Evolutionary conservation across 1,140 invertebrate genomes (phyloP), one percentile per base, ranked within the genome.

Genomic region (Drosophila subpulchrella): DNA sequence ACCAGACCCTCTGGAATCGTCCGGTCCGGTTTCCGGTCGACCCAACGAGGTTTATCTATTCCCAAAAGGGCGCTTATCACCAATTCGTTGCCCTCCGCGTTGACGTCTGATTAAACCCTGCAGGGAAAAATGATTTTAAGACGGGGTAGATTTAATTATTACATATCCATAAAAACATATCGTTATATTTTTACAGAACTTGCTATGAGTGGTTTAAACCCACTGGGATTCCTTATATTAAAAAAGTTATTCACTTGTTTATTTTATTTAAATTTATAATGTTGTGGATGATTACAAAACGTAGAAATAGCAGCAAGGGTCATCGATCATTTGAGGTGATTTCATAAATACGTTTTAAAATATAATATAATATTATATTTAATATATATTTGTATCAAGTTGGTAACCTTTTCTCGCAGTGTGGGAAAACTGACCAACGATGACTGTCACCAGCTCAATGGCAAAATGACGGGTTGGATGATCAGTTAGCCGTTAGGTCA

Each of bases 41-140:
- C 34, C 50, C 53, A 48, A 38, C 27, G 58, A 15, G 15, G 10
- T 30, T 83, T 84, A 83, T 84, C 81, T 71, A 68, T 71, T 48
- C 68, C 68, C 32, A 58, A 36, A 72, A 72, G 54, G 53, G 66
- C 66, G 75, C 75, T 88, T 88, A 86, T 86, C 83, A 78, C 70
- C 75, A 59, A 61, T 48, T 39, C 57, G 55, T 39, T 55, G 46
- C 44, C 30, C 59, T 32, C 46, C 51, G 38, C 60, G 70, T 24
- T 50, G 62, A 51, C 57, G 36, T 50, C 57, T 41, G 84, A 83
- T 77, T 78, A 57, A 62, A 74, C 46, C 36, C 38, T 6, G 6
- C 39, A 39, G 27, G 57, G 53, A 57, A 46, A 42, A 3, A n/a
- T 7, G n/a, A 17, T 39, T 39, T 39, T n/a, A 39, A 42, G 17